A percentile compares a stretch with the other conserved stretches of the same genome.
Evolutionary conservation across 92 coral and sea anemone genomes (phyloP).

Genomic region (Zoanthus gigantus): DNA sequence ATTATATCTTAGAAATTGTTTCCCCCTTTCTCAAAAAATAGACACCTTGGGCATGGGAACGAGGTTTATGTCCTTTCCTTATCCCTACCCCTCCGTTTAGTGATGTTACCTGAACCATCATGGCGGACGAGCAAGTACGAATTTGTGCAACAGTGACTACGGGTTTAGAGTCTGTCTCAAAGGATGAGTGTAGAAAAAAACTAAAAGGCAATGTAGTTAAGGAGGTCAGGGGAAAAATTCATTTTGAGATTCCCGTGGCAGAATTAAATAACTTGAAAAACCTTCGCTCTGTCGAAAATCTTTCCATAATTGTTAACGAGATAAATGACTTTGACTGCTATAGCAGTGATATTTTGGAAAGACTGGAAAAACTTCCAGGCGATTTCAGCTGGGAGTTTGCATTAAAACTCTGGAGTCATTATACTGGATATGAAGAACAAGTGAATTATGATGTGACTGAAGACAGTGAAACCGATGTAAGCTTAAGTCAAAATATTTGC

Average conservation of each 20-base stretch:
- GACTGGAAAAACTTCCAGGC: constrained; percentile 71
- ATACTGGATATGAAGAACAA: constrained; percentile 59
- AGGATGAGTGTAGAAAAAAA: constrained; percentile 83
- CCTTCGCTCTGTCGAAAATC: constrained; percentile 87
- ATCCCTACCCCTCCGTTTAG: no score
- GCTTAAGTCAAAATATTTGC: neutral
- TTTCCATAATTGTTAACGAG: constrained; percentile 87
- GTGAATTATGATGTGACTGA: neutral
- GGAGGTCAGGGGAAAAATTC: constrained; percentile 84
- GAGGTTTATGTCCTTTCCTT: no score
- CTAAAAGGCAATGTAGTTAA: constrained; percentile 70
- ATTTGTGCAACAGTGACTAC: constrained; percentile 93
- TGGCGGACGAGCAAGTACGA: constrained; percentile 16
- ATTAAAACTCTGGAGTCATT: constrained; percentile 78
- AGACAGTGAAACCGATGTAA: neutral
- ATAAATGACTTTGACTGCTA: constrained; percentile 63
- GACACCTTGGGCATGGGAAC: no score
- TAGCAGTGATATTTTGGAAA: constrained; percentile 64
- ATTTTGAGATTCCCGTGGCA: constrained; percentile 76
- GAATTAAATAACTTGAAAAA: constrained; percentile 63
- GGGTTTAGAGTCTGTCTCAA: constrained; percentile 89
- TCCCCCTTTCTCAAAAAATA: no score
- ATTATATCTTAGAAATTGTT: no score
- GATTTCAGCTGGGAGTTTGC: constrained; percentile 76
- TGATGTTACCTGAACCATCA: neutral